Evolutionary conservation across 92 coral and sea anemone species (phyloP), one percentile per base, ranked within the genome.

Genomic region (Umimayanthus kanabou): DNA sequence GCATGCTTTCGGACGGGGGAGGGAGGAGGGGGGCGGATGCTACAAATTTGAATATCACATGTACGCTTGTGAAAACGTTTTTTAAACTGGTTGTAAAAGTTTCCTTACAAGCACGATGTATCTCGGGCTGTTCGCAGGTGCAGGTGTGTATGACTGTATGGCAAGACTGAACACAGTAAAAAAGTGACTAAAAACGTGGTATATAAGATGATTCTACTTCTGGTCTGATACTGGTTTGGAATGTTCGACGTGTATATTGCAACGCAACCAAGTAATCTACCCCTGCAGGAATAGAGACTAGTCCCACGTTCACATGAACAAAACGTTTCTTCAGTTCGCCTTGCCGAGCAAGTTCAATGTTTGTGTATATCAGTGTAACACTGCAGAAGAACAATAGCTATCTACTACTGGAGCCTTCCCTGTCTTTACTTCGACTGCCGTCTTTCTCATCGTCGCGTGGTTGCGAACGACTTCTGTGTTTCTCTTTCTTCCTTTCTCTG

Each of bases 401-500:
- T 83, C 53, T 75, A 15, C 33, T 73, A 2, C 87, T 83, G 64
- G 79, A 83, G 16, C 66, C 57, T 2, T 71, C 87, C 42, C 87
- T 43, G n/a, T 69, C 28, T 71, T 69, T 83, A 20, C 61, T 29
- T 4, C 87, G 87, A 43, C 78, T 72, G 77, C 30, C 16, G 8
- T 70, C 78, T 43, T 74, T 83, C 39, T 71, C 87, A 83, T 83
- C 20, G 43, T 70, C 87, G 16, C 78, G 78, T 5, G 74, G 43
- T 7, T 53, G 87, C 29, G 78, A 83, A 25, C 49, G 25, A 67
- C 86, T 82, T 26, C 61, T 16, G 76, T 26, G 82, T 53, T 76
- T 73, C 30, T 85, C 80, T 28, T 39, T 77, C 50, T 26, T 80
- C 39, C 79, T 84, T 9, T 89, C 92, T 87, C 81, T 85, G 88